Evolutionary conservation across 1,140 invertebrate genomes (phyloP), one percentile per base, ranked within the genome.

Genomic region (Pseudachorutes palmiensis): DNA sequence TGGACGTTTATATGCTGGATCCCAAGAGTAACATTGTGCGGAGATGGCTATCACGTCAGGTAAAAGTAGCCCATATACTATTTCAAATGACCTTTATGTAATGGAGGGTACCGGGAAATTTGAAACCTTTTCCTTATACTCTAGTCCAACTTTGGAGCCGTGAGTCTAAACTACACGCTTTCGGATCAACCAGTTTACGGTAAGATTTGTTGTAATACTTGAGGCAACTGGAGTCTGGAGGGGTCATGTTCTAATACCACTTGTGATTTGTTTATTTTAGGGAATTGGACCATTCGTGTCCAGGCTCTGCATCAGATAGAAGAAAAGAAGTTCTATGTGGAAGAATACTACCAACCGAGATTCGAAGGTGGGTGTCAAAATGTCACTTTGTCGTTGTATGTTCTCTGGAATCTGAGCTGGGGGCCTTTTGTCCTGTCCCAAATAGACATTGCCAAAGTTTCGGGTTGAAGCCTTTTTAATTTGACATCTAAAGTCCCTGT

Each of bases 331-430:
- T 96, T 97, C 78, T 76, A 85, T 2, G 92, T 97, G 0, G 92
- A 97, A 79, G 92, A 97, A 80, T 97, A 94, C 79, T 96, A 96
- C 81, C 92, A 94, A 77, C 91, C 89, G 0, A 81, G 90, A 67
- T 93, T 89, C 75, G 90, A 92, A n/a, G 80, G 88, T 71, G 36
- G 62, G 64, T 67, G 32, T 66, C 31, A 16, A 65, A 22, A 41
- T 60, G 19, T 30, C 33, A n/a, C 51, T 41, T 41, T 19, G 19
- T 41, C 19, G 36, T 41, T 19, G 19, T 41, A n/a, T n/a, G n/a
- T n/a, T n/a, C n/a, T n/a, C n/a, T n/a, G n/a, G n/a, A n/a, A n/a
- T 45, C 36, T 12, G 36, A 45, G 36, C 19, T 45, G 19, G 9
- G 19, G 36, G 36, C 9, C 36, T 45, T 45, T 45, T 45, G 36